Evolutionary conservation across 2,113 vertebrate genomes (phyloP).

Genomic region (Mixornis gularis): DNA sequence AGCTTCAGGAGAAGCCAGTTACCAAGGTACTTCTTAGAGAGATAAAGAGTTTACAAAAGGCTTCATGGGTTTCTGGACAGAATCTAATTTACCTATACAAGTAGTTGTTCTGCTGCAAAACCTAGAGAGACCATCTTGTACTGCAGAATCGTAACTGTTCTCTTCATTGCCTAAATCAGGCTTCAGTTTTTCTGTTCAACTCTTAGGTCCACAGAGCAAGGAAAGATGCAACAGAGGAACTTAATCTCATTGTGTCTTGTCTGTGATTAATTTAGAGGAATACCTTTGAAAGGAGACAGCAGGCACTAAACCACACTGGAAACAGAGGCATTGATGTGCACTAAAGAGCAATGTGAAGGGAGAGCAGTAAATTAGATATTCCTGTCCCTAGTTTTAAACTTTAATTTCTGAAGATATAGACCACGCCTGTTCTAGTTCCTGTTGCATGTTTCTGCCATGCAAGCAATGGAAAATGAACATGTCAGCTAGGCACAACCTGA

Average conservation of each 20-base stretch:
- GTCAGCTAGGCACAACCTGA: background rate
- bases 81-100: background rate
- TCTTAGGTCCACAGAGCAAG: background rate
- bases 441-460: background rate
- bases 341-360: background rate
- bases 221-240: background rate
- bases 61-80: background rate
- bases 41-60: background rate
- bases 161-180: background rate
- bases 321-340: background rate
- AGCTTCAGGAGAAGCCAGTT: background rate
- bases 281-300: background rate
- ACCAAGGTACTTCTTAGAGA: background rate
- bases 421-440: background rate
- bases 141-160: background rate
- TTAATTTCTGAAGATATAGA: background rate
- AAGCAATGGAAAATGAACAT: background rate
- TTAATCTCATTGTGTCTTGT: background rate
- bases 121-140: background rate
- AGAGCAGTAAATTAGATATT: background rate
- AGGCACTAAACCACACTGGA: background rate
- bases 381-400: background rate
- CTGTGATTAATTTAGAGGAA: background rate
- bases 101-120: background rate
- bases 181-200: background rate